A percentile compares a stretch with the other conserved stretches of the same genome.
phyloP scores from a whole-genome alignment of 1,140 invertebrate species.

The Spodoptera litura region DNA sequence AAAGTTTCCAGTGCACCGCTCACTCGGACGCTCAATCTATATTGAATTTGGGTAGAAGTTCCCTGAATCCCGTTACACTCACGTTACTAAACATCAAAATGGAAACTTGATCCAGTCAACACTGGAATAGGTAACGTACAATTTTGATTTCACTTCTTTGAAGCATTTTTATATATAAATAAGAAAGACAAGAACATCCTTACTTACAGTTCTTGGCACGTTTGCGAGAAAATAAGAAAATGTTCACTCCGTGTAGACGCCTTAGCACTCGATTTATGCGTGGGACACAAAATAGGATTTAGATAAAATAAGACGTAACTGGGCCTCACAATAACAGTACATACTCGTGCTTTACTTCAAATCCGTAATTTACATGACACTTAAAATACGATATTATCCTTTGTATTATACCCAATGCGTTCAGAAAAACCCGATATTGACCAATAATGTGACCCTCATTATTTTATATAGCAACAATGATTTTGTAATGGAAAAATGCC shows the following conservation, averaged over 20 bases:
- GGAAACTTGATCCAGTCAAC: constrained; percentile 6
- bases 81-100: constrained; percentile 27
- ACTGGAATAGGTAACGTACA: background rate
- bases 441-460: constrained; percentile 54
- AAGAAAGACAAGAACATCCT: constrained; percentile 60
- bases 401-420: constrained; percentile 57
- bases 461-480: constrained; percentile 51
- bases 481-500: constrained; percentile 54
- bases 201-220: constrained; percentile 83
- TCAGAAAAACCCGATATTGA: constrained; percentile 48
- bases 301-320: constrained; percentile 79
- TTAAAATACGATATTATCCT: constrained; percentile 66
- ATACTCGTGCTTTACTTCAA: constrained; percentile 59
- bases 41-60: constrained; percentile 24
- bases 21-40: constrained; percentile 29
- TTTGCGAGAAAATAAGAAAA: constrained; percentile 81
- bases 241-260: constrained; percentile 79
- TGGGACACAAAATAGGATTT: constrained; percentile 83
- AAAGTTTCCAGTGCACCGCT: constrained; percentile 8
- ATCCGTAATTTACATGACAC: constrained; percentile 70
- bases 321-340: constrained; percentile 64
- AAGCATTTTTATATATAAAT: constrained; percentile 49
- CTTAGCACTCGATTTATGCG: constrained; percentile 80
- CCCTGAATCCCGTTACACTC: constrained; percentile 14
- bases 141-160: constrained; percentile 29